Base-by-base conservation (phyloP, 2,888 invertebrate genomes). In the Altica lythri region DNA sequence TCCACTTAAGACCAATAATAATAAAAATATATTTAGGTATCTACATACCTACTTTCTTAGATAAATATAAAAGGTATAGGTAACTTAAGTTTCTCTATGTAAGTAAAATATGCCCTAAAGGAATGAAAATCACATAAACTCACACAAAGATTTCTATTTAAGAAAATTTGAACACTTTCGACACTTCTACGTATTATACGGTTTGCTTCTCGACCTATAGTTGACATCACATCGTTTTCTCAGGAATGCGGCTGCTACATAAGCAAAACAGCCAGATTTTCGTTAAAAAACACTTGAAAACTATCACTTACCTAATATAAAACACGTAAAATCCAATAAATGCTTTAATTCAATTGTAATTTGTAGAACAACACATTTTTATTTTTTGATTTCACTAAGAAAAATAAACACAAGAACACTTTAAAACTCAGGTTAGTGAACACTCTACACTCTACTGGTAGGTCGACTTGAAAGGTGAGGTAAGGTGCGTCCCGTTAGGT, bases 401-500 rank as follows among this genome's bases (percentile, higher is more conserved):
- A 32, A 49, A 30, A 40, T 42, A 30, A 40, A 49, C 22, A 42
- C 40, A 17, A n/a, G 16, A 32, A 40, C 48, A 48, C 54, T 49
- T 43, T 44, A 46, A n/a, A 48, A 57, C 53, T 46, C 54, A 54
- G 59, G 54, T 57, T 61, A 54, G 53, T 50, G 55, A 53, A 47
- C 50, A 57, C 54, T 60, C 53, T 55, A 52, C 55, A 52, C 49
- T 62, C 59, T 64, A 61, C 60, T 61, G 65, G 61, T 58, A 59
- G 58, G 62, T 62, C 63, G 57, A 63, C 62, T 61, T 59, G 68
- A 64, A 71, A 72, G 72, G 73, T 70, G 69, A 72, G 68, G 70
- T 70, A 65, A 73, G 72, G 72, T 68, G 71, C 72, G 72, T 73
- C 71, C 74, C 74, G 74, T 74, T 74, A 74, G 66, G 64, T 71